Base-by-base conservation (phyloP, 2,888 invertebrate genomes). In the Cremastinae sp. region DNA sequence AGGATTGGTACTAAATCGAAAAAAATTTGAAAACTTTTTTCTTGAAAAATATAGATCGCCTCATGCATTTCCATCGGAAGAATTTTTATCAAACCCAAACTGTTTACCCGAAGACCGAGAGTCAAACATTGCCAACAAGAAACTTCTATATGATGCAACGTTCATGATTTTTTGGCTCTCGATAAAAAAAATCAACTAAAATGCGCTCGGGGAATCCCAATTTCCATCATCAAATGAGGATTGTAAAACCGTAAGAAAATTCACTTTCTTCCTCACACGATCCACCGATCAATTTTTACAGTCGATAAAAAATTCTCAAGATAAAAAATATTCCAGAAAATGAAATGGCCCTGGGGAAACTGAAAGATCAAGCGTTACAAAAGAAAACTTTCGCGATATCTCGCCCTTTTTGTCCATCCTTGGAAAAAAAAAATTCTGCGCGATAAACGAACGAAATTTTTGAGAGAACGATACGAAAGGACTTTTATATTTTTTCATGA, bases 61-160 rank as follows among this genome's bases (percentile, higher is more conserved):
- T 28, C 28, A 28, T 5, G 28, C 5, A 28, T 28, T 28, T 28
- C 5, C 28, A 3, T 2, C 28, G 28, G 5, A 5, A 28, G 5
- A 28, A 28, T 28, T 28, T 3, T 28, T 28, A n/a, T n/a, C n/a
- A n/a, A n/a, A n/a, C n/a, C n/a, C n/a, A n/a, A n/a, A n/a, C 5
- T 28, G 28, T 28, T 59, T 28, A 45, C 9, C 14, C 14, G 18
- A 9, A 38, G 22, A 36, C 20, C 18, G 36, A 58, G 47, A 58
- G 10, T 8, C 34, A 34, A 66, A 12, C 10, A 45, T 12, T 45
- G 20, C 45, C 12, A 36, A 14, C 45, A 14, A 4, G 34, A 59
- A 73, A 45, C 59, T 20, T 53, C 36, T 47, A 36, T n/a, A n/a
- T 61, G 38, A 28, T 51, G 45, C 18, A 49, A 54, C 7, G 22